Evolutionary conservation across 2,113 vertebrate genomes (phyloP), one percentile per base, ranked within the genome.

Genomic region (Promerops cafer): DNA sequence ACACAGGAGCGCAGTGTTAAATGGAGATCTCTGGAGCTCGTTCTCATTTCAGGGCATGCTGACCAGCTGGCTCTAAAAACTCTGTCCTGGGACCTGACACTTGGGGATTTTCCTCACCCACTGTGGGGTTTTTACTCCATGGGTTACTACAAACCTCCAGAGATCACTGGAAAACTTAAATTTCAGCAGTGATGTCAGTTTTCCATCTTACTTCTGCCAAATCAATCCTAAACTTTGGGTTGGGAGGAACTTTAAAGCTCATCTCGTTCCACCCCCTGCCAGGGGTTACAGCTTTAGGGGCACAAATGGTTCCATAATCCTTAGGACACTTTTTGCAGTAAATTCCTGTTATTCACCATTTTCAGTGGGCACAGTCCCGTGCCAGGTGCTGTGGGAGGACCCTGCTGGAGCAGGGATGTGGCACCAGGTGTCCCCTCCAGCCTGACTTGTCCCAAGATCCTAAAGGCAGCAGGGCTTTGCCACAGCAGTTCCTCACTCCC

Each of bases 251-350:
- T n/a, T 23, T 6, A 19, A 20, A 37, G 40, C 47, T 69, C 47
- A 42, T 7, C 40, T 54, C 1, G 0, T 83, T 69, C 54, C 40
- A n/a, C 4, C 16, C n/a, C 11, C 9, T 45, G 17, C 17, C 69
- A 13, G 0, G 7, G 54, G 11, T 50, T 44, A 23, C 28, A 70
- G 14, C 7, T 45, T 70, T 31, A 61, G 33, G 50, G 39, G 22
- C 11, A 76, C 61, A 69, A 65, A 61, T 6, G 14, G 37, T 11
- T 44, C 66, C 31, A 11, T 9, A 5, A 42, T 31, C 44, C 53
- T 56, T 11, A 21, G 28, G 44, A 33, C 66, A 35, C 8, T 23
- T 69, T 74, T 31, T 49, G 16, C 40, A 47, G 30, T 56, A 19
- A 85, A 57, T n/a, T 57, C 70, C 21, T 15, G 7, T 57, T 52